phyloP scores from a whole-genome alignment of 2,888 invertebrate species.

The Pollenia amentaria region DNA sequence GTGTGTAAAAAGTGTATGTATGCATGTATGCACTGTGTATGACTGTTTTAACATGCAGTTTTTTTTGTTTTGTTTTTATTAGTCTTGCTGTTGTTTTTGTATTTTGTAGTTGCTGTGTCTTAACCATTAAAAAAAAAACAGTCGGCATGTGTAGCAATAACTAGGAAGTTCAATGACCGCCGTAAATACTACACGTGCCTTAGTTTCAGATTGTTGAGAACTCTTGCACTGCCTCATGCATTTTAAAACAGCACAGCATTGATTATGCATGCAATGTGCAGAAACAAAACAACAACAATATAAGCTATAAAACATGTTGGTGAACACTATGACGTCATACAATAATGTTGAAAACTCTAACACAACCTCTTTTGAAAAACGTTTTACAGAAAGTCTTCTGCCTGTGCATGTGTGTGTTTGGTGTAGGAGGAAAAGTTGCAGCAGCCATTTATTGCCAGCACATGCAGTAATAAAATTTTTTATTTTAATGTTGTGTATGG shows the following conservation, averaged over 20 bases:
- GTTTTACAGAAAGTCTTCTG: not conserved
- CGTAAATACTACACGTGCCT: conserved; percentile 72
- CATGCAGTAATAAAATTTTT: conserved; percentile 73
- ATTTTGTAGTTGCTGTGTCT: conserved; percentile 53
- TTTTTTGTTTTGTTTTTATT: not conserved
- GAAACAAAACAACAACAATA: not conserved
- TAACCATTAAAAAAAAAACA: conserved; percentile 4
- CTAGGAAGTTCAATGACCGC: conserved; percentile 81
- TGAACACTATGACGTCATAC: conserved; percentile 51
- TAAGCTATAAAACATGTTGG: conserved; percentile 28
- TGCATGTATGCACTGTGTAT: not conserved
- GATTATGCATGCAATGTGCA: conserved; percentile 41
- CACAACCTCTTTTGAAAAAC: conserved; percentile 77
- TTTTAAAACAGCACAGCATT: conserved; percentile 21
- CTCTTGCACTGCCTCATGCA: conserved; percentile 79
- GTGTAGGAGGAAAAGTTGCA: not conserved
- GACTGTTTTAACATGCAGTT: conserved; percentile 18
- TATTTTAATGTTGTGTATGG: conserved; percentile 61
- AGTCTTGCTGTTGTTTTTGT: conserved; percentile 48
- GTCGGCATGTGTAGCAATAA: conserved; percentile 68
- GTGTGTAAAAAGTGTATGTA: not conserved
- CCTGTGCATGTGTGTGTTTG: not conserved
- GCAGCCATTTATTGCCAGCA: conserved; percentile 66
- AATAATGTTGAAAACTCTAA: conserved; percentile 78
- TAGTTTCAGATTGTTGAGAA: conserved; percentile 79